These are phyloP conservation scores for Coleophora deauratella DNA, from an alignment of 2,888 invertebrate species.

Conservation along the genomic window DNA sequence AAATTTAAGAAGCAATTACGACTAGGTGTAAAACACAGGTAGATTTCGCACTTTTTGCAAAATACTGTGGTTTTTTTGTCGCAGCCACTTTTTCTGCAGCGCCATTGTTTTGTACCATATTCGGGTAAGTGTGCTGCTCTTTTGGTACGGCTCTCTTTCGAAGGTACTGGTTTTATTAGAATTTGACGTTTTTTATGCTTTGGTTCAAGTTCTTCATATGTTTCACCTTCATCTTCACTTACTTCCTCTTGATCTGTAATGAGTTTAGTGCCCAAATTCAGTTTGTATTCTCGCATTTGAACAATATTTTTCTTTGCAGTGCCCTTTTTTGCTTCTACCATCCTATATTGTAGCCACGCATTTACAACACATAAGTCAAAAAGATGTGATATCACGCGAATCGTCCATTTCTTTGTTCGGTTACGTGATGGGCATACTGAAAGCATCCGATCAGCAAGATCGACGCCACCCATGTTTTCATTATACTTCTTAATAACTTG, in stretches of 20 bases:
- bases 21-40: background rate
- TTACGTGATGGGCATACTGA: constrained; percentile 6
- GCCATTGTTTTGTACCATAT: background rate
- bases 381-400: constrained; percentile 3
- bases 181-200: background rate
- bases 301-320: background rate
- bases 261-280: background rate
- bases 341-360: constrained; percentile 3
- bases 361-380: constrained; percentile 3
- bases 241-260: background rate
- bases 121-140: constrained; percentile 2
- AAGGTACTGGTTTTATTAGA: background rate
- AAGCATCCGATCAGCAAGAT: constrained; percentile 11
- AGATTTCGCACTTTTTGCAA: background rate
- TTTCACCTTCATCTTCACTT: background rate
- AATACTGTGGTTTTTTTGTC: background rate
- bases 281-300: background rate
- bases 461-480: constrained; percentile 12
- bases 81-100: background rate
- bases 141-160: background rate
- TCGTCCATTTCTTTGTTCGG: constrained; percentile 4
- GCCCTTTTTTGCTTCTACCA: background rate
- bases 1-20: background rate
- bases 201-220: background rate
- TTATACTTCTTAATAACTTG: constrained; percentile 12